Base-by-base conservation (phyloP, 2,113 vertebrate genomes). In the Chitala chitala region DNA sequence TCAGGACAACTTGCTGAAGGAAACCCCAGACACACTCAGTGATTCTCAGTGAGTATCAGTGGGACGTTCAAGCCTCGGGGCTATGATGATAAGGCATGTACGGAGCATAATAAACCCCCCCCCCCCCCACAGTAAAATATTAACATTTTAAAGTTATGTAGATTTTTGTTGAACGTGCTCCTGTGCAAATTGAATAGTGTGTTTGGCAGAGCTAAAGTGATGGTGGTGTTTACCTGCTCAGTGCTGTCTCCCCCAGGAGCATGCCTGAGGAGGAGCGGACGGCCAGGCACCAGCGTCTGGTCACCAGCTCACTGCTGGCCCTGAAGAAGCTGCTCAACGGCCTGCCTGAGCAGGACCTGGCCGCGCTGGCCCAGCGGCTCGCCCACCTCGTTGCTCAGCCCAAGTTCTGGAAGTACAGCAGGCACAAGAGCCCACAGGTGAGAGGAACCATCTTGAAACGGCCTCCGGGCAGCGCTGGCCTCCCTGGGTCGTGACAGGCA, bases 361-460 rank as follows among this genome's bases (percentile, higher is more conserved):
- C 74, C 3, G 85, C 86, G 15, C 22, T 98, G 77, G 90, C 92
- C 59, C 88, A 91, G 69, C 91, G 89, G 76, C 86, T 99, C 12
- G 79, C 79, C 65, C 81, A 85, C 17, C 88, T 98, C 38, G 79
- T 95, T 12, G 88, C 89, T 22, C 92, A 95, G 77, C 91, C 80
- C 36, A 98, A 95, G 77, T 98, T 99, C 84, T 99, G 97, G 97
- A 99, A 99, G 77, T 98, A 95, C 20, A 86, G 94, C 89, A 98
- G 94, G 73, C 92, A 98, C 85, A 94, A 69, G 4, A 71, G 85
- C 24, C 90, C 96, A 69, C 96, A 95, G 93, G 97, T 99, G 87
- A 85, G 78, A 54, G 38, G 53, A 33, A 22, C 9, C 3, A 9
- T 0, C 22, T 1, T 22, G 22, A 5, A 17, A 38, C 9, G 3